Evolutionary conservation across 2,888 invertebrate genomes (phyloP).

Genomic region (Bombyx huttoni): DNA sequence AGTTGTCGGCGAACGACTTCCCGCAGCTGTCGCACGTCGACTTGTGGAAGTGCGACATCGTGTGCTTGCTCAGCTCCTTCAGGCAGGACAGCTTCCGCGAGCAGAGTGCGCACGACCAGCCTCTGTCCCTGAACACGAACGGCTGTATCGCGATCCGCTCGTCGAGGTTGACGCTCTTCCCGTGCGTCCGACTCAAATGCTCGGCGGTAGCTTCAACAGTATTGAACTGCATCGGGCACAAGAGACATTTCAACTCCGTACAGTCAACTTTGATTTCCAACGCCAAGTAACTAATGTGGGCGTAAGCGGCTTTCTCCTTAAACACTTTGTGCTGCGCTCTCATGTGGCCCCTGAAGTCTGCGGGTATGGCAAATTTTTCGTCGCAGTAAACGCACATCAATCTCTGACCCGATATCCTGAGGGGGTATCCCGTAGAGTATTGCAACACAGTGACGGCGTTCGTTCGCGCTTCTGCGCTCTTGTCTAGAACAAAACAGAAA

Average conservation of each 20-base stretch:
- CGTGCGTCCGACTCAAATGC: conserved; percentile 37
- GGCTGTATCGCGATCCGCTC: conserved; percentile 5
- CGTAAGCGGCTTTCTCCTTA: conserved; percentile 41
- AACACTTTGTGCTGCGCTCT: conserved; percentile 41
- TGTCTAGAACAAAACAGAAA: conserved; percentile 66
- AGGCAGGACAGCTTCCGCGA: conserved; percentile 16
- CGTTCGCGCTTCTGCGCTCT: conserved; percentile 45
- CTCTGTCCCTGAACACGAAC: conserved; percentile 15
- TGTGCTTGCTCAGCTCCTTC: conserved; percentile 23
- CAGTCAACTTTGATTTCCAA: conserved; percentile 37
- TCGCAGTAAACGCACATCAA: conserved; percentile 62
- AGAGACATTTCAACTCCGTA: conserved; percentile 42
- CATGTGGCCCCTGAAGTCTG: conserved; percentile 47
- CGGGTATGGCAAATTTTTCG: conserved; percentile 40
- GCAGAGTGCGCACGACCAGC: conserved; percentile 19
- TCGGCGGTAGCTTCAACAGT: conserved; percentile 33
- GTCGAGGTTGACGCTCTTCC: conserved; percentile 28
- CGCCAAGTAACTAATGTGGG: conserved; percentile 14
- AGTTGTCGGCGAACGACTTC: conserved; percentile 18
- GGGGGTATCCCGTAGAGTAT: conserved; percentile 60
- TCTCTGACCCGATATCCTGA: conserved; percentile 50
- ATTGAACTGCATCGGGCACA: conserved; percentile 30
- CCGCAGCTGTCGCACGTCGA: conserved; percentile 28
- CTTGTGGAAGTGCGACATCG: conserved; percentile 22
- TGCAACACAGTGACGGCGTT: conserved; percentile 58